phyloP scores from a whole-genome alignment of 2,888 invertebrate genomes.

The Drosophila robusta region DNA sequence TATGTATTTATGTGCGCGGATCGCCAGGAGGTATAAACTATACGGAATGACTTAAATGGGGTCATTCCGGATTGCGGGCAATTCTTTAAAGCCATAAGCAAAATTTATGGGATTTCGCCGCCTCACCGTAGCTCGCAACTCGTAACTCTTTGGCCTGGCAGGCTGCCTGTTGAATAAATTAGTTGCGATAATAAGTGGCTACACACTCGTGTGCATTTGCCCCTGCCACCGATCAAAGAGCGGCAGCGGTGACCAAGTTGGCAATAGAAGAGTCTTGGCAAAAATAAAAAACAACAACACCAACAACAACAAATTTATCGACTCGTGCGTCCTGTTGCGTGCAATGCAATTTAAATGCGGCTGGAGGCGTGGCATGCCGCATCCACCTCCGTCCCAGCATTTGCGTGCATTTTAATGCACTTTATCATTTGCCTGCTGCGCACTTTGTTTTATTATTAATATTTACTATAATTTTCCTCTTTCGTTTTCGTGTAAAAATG shows the following conservation, averaged over 20 bases:
- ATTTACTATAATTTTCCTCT: slow-evolving; percentile 72
- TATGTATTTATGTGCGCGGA: background rate
- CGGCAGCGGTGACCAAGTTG: slow-evolving; percentile 1
- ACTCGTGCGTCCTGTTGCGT: slow-evolving; percentile 79
- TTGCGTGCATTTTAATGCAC: slow-evolving; percentile 76
- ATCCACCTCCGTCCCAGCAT: slow-evolving; percentile 12
- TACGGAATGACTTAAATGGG: slow-evolving; percentile 27
- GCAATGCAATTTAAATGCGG: slow-evolving; percentile 73
- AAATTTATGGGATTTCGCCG: slow-evolving; percentile 38
- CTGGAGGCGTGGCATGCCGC: slow-evolving; percentile 57
- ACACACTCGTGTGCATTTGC: slow-evolving; percentile 24
- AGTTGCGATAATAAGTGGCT: slow-evolving; percentile 66
- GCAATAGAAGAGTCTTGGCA: slow-evolving; percentile 33
- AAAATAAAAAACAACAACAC: slow-evolving; percentile 6
- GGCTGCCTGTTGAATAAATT: slow-evolving; percentile 71
- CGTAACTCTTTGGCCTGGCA: slow-evolving; percentile 13
- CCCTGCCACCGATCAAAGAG: slow-evolving; percentile 7
- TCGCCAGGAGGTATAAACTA: slow-evolving; percentile 11
- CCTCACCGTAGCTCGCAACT: background rate
- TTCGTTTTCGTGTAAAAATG: slow-evolving; percentile 36
- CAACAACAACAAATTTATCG: slow-evolving; percentile 68
- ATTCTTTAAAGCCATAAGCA: slow-evolving; percentile 23
- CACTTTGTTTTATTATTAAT: slow-evolving; percentile 79
- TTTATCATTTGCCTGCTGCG: slow-evolving; percentile 69
- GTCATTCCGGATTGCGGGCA: slow-evolving; percentile 35